phyloP scores from a whole-genome alignment of 2,888 invertebrate genomes.

The Lasioglossum figueresi region DNA sequence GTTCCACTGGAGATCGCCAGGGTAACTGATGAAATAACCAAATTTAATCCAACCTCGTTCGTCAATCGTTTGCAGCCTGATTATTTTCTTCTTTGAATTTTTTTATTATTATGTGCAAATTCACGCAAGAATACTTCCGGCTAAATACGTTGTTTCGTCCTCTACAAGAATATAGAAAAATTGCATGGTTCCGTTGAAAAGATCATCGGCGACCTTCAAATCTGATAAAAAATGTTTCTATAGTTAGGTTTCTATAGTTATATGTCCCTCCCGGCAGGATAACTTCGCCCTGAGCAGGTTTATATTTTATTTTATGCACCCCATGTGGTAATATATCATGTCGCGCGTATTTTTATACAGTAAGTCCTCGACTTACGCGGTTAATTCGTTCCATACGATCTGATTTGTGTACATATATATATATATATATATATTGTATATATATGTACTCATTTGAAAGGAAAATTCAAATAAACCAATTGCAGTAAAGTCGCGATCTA shows the following conservation, averaged over 20 bases:
- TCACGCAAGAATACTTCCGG: neutral
- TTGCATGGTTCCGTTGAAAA: neutral
- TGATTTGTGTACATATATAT: too few relatives aligned
- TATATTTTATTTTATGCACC: neutral
- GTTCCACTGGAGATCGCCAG: slow-evolving; percentile 94
- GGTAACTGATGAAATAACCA: slow-evolving; percentile 82
- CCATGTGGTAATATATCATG: neutral
- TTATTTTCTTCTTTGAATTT: neutral
- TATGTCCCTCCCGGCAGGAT: neutral
- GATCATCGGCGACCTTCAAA: neutral
- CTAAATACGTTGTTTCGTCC: neutral
- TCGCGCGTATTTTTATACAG: neutral
- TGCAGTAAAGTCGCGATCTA: too few relatives aligned
- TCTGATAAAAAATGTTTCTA: neutral
- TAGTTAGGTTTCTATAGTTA: slow-evolving; percentile 1
- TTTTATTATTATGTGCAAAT: neutral
- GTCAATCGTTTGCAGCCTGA: neutral
- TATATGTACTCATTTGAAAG: too few relatives aligned
- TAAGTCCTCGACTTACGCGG: too few relatives aligned
- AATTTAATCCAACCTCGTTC: neutral
- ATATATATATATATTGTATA: too few relatives aligned
- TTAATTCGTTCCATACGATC: too few relatives aligned
- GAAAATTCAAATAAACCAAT: too few relatives aligned
- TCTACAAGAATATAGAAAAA: neutral
- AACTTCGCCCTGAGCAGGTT: neutral